Base-by-base conservation (phyloP, 2,797 vertebrate species). In the Falco rusticolus region DNA sequence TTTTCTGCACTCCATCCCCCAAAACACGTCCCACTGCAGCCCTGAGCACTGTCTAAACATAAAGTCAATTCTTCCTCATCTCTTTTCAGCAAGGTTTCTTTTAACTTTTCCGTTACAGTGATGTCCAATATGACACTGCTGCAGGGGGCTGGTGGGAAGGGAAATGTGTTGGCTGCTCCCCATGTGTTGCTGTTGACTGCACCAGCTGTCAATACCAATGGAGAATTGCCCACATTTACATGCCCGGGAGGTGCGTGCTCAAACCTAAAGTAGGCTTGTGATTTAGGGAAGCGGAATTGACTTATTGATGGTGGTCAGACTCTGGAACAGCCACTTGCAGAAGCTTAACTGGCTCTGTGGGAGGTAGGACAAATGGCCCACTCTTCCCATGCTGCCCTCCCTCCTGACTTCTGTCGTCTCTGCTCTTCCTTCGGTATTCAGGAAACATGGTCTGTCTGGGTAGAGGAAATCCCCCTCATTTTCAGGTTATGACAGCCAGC, bases 71-170 rank as follows among this genome's bases (percentile, higher is more conserved):
- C 97, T 77, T 94, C 97, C 75, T 98, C 98, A 98, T 98, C 98
- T 98, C 94, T 98, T 98, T 98, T 98, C 95, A 94, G 60, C 93
- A 57, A 96, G 78, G 97, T 94, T 97, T 98, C 98, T 98, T 98
- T 98, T 98, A 98, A 98, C 98, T 97, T 99, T 99, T 99, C 98
- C 98, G 98, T 98, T 98, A 97, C 98, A 96, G 93, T 60, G 57
- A 91, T 84, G 96, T 96, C 93, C 96, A 86, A 93, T 98, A 97
- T 98, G 97, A 98, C 80, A 54, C 75, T 95, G 98, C 98, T 90
- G 57, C 85, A 87, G 97, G 98, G 97, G 37, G 57, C 20, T 57
- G 60, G 88, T 94, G 89, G 92, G 89, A 95, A 97, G 95, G 89
- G 90, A 93, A 97, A 89, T 96, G 89, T 97, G 97, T 96, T 96